Evolutionary conservation across 2,113 vertebrate genomes (phyloP).

Genomic region (Centropus unirufus): DNA sequence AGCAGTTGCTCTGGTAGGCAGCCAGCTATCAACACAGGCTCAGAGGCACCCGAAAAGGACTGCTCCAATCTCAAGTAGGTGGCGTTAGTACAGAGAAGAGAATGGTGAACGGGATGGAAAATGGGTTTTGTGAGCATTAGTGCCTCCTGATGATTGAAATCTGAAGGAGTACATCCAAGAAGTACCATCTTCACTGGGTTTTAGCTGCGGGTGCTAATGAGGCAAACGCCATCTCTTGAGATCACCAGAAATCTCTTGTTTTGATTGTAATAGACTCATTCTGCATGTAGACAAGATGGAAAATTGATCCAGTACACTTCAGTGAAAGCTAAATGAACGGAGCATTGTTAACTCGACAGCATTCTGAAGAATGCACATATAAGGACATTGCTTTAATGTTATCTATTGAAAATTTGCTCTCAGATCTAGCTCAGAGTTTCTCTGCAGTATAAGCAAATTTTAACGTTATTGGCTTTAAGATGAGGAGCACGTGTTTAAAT

Average conservation of each 20-base stretch:
- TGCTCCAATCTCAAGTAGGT: not conserved
- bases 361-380: not conserved
- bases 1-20: not conserved
- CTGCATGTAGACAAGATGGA: slow-evolving; percentile 27
- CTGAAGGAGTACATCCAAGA: not conserved
- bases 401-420: not conserved
- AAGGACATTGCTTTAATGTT: slow-evolving; percentile 19
- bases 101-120: not conserved
- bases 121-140: not conserved
- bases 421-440: not conserved
- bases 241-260: not conserved
- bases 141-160: not conserved
- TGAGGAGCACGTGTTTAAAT: not conserved
- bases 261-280: not conserved
- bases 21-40: not conserved
- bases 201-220: not conserved
- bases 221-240: not conserved
- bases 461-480: not conserved
- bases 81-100: not conserved
- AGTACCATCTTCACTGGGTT: not conserved
- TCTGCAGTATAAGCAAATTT: not conserved
- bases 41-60: not conserved
- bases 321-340: not conserved
- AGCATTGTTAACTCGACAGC: not conserved
- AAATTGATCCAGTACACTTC: slow-evolving; percentile 29